Evolutionary conservation across 2,888 invertebrate species (phyloP).

Genomic region (Pyralis farinalis): DNA sequence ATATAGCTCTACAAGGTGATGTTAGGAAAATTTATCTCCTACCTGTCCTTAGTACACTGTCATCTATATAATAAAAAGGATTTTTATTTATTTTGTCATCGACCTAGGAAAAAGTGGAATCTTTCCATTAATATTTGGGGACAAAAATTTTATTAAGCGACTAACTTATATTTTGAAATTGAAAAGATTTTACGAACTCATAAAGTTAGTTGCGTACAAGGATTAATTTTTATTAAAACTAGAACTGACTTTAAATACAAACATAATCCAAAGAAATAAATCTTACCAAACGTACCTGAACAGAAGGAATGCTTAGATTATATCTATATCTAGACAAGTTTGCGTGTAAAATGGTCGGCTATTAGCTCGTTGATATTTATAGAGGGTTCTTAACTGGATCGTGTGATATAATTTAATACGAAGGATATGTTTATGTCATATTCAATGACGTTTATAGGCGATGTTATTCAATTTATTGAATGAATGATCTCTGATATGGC

Average conservation of each 20-base stretch:
- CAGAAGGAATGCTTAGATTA: slow-evolving; percentile 49
- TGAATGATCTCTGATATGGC: neutral
- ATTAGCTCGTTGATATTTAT: slow-evolving; percentile 43
- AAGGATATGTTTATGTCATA: slow-evolving; percentile 10
- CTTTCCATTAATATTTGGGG: too few relatives aligned
- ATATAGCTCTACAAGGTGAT: slow-evolving; percentile 65
- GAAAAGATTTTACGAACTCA: too few relatives aligned
- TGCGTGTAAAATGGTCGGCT: slow-evolving; percentile 22
- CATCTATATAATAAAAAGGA: slow-evolving; percentile 19
- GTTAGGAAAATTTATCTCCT: slow-evolving; percentile 69
- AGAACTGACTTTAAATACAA: too few relatives aligned
- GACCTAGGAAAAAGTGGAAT: too few relatives aligned
- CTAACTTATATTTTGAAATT: too few relatives aligned
- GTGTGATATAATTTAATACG: slow-evolving; percentile 23
- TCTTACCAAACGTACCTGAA: too few relatives aligned
- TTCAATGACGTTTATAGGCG: slow-evolving; percentile 17
- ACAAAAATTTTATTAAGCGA: too few relatives aligned
- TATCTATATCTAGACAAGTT: slow-evolving; percentile 34
- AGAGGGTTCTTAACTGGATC: slow-evolving; percentile 19
- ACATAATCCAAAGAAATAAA: too few relatives aligned
- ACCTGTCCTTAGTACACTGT: slow-evolving; percentile 53
- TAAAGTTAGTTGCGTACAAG: too few relatives aligned
- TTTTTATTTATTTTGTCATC: too few relatives aligned
- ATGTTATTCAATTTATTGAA: slow-evolving; percentile 12
- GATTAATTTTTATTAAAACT: too few relatives aligned